Evolutionary conservation across 2,113 vertebrate species (phyloP).

Genomic region (Neolamprologus cancellatus): DNA sequence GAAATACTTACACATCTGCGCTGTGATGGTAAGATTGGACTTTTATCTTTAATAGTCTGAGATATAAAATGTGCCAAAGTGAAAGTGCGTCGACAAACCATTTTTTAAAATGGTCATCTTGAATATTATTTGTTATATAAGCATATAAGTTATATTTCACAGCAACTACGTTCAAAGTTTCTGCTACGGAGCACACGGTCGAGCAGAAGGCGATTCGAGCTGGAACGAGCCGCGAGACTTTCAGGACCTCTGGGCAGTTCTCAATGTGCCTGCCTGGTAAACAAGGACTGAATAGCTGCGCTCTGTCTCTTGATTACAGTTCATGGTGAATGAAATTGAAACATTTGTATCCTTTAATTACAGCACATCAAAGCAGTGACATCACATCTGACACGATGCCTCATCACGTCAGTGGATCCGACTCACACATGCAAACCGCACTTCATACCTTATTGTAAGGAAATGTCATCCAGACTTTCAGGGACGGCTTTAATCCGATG

Average conservation of each 20-base stretch:
- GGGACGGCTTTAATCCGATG: constrained; percentile 91
- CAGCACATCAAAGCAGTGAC: not conserved
- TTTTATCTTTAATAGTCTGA: not conserved
- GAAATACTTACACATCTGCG: accelerated
- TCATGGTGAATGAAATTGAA: not conserved
- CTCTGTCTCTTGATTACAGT: accelerated
- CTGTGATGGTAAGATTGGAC: not conserved
- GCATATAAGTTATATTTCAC: not conserved
- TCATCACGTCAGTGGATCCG: not conserved
- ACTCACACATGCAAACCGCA: not conserved
- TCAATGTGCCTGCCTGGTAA: not conserved
- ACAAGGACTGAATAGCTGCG: accelerated
- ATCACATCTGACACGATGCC: not conserved
- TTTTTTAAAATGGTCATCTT: not conserved
- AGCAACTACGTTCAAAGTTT: not conserved
- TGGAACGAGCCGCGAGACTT: not conserved
- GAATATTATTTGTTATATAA: not conserved
- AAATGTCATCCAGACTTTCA: constrained; percentile 99
- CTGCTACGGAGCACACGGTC: accelerated
- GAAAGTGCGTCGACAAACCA: not conserved
- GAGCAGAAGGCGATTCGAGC: not conserved
- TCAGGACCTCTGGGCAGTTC: not conserved
- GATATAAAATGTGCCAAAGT: not conserved
- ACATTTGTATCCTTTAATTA: not conserved
- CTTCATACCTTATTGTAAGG: constrained; percentile 87